A percentile compares a stretch with the other conserved stretches of the same genome.
Conservation (phyloP, 1,140 invertebrate species). For the Drosophila pruinosa region DNA sequence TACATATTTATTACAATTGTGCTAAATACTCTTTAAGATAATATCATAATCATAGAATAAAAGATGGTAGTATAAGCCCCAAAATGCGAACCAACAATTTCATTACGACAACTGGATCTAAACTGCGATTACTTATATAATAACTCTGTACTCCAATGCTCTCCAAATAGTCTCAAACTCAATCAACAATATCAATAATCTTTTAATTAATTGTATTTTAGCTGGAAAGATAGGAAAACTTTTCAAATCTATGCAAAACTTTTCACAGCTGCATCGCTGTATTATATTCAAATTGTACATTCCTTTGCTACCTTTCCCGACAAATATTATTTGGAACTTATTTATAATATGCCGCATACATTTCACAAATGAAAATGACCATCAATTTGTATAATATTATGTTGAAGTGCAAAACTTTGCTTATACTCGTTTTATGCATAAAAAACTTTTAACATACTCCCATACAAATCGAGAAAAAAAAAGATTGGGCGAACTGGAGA, state of each 20-base stretch:
- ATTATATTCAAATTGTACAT: slow-evolving; percentile 8
- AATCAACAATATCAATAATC: not conserved
- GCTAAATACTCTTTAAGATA: too few species aligned
- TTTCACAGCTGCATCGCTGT: not conserved
- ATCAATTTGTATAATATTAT: slow-evolving; percentile 71
- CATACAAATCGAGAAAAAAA: slow-evolving; percentile 4
- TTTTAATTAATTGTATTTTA: slow-evolving; percentile 15
- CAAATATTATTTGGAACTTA: slow-evolving; percentile 20
- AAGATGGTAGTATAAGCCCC: too few species aligned
- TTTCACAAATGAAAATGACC: slow-evolving; percentile 62
- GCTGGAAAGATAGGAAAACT: slow-evolving; percentile 6
- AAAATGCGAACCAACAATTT: too few species aligned
- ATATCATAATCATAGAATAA: too few species aligned
- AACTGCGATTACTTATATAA: too few species aligned
- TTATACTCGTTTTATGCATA: slow-evolving; percentile 39
- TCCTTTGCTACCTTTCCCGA: not conserved
- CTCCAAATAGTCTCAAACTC: not conserved
- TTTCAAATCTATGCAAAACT: slow-evolving; percentile 29
- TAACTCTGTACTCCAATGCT: too few species aligned
- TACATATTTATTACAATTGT: not conserved
- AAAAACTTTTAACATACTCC: slow-evolving; percentile 57
- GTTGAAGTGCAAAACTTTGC: slow-evolving; percentile 66
- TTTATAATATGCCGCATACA: slow-evolving; percentile 24
- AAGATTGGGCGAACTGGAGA: slow-evolving; percentile 22
- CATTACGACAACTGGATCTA: too few species aligned